A percentile compares a stretch with the other conserved stretches of the same genome.
Evolutionary conservation across 2,888 invertebrate genomes (phyloP).

Genomic region (Stictocephala bisonia): DNA sequence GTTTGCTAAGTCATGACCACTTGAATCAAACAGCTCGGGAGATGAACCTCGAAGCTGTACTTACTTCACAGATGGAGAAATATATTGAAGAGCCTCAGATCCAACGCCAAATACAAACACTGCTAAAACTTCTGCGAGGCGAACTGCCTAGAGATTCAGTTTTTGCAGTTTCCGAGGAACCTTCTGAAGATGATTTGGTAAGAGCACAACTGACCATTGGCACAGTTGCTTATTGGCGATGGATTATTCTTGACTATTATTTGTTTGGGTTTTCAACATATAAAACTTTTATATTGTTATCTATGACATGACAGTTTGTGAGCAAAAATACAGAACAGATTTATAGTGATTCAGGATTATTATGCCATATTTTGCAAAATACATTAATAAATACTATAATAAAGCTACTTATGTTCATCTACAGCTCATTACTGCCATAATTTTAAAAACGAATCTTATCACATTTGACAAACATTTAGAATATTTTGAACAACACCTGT

Average conservation of each 20-base stretch:
- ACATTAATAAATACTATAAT: no score
- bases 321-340: no score
- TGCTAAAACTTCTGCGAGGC: constrained; percentile 52
- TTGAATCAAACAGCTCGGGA: constrained; percentile 66
- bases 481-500: no score
- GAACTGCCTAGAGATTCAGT: constrained; percentile 48
- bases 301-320: neutral
- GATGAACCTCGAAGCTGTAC: constrained; percentile 63
- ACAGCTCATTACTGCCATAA: no score
- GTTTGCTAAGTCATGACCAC: constrained; percentile 66
- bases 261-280: neutral
- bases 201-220: neutral
- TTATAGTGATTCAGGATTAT: no score
- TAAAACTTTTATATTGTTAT: neutral
- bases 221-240: neutral
- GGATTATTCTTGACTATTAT: neutral
- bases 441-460: no score
- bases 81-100: constrained; percentile 46
- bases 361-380: no score
- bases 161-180: constrained; percentile 41
- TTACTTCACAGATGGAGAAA: constrained; percentile 39
- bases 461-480: no score
- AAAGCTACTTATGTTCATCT: no score
- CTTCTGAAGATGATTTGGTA: constrained; percentile 54
- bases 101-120: constrained; percentile 50